Evolutionary conservation across 2,797 vertebrate species (phyloP).

Genomic region (Gallinago stenura): DNA sequence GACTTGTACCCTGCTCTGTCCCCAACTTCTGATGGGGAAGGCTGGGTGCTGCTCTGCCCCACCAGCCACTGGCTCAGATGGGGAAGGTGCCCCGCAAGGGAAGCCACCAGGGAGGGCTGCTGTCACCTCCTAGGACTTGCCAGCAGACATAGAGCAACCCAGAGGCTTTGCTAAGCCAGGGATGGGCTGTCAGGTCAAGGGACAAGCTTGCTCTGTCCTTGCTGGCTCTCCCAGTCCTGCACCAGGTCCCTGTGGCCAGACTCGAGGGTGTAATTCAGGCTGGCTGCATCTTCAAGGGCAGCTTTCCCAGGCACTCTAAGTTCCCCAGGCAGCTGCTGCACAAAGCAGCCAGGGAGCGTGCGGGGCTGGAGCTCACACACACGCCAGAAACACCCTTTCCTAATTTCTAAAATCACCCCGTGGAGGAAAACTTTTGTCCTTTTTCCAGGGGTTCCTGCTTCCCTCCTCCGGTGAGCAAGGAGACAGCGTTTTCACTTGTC

Average conservation of each 20-base stretch:
- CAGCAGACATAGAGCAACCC: background rate
- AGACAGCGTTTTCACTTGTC: background rate
- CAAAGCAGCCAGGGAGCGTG: accelerated
- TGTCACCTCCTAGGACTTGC: background rate
- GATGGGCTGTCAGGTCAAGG: accelerated
- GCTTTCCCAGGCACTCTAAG: background rate
- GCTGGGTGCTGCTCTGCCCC: background rate
- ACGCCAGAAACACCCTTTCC: background rate
- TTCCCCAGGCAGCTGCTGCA: background rate
- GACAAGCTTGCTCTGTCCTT: background rate
- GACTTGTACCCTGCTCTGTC: background rate
- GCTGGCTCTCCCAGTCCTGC: background rate
- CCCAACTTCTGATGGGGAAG: background rate
- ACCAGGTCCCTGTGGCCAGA: background rate
- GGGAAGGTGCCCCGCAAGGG: too few species aligned
- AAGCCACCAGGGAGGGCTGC: background rate
- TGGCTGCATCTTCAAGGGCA: background rate
- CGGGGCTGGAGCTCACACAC: background rate
- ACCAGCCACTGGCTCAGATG: accelerated
- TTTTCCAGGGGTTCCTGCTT: background rate
- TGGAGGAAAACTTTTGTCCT: constrained; percentile 33
- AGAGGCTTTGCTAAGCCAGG: background rate
- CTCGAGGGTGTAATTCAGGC: background rate
- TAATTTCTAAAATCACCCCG: background rate
- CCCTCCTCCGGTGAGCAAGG: background rate